Percentiles rank a stretch among this genome's conserved stretches.
Evolutionary conservation across 2,113 vertebrate species (phyloP).

Genomic region (Micromys minutus): DNA sequence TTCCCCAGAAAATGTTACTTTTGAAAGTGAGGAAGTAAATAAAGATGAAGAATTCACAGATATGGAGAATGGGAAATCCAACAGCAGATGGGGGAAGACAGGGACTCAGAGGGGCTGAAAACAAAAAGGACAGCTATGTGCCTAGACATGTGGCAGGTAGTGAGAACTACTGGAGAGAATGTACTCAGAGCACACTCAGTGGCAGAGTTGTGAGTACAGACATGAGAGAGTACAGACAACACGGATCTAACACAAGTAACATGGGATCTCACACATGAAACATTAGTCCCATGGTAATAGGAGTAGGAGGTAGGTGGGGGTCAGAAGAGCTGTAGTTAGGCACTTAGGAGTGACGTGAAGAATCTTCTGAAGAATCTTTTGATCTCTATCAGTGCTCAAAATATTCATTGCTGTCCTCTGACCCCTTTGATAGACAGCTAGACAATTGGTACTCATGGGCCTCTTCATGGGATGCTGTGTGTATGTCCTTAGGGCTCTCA

Average conservation of each 20-base stretch:
- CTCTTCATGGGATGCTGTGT: no score
- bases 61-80: not conserved
- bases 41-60: not conserved
- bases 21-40: not conserved
- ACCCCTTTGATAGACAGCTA: no score
- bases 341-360: not conserved
- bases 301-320: accelerated
- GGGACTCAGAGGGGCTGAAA: not conserved
- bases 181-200: not conserved
- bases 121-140: not conserved
- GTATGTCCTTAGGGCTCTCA: not conserved
- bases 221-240: not conserved
- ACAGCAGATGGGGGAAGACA: not conserved
- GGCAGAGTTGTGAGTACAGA: not conserved
- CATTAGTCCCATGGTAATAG: not conserved
- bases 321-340: not conserved
- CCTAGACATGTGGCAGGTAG: not conserved
- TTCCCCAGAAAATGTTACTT: not conserved
- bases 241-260: no score
- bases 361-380: not conserved
- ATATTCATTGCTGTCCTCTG: not conserved
- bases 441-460: not conserved
- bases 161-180: no score
- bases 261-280: not conserved
- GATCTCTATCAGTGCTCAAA: not conserved